Percentiles rank a stretch among this genome's conserved stretches.
Evolutionary conservation across 2,888 invertebrate species (phyloP).

Genomic region (Norana najaformis): DNA sequence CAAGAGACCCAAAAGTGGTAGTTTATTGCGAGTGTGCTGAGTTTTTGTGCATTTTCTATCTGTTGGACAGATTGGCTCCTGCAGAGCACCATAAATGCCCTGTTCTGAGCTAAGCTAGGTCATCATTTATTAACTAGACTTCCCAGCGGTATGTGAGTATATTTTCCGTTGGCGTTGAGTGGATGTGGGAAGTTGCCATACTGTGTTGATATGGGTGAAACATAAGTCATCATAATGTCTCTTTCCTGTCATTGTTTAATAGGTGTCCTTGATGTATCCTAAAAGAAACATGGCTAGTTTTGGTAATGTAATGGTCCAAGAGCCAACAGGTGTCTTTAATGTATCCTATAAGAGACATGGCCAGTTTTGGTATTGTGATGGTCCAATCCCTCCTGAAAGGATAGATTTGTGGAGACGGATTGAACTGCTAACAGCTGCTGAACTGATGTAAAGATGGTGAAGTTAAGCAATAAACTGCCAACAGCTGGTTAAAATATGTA

Average conservation of each 20-base stretch:
- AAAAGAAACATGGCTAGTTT: background rate
- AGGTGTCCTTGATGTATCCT: background rate
- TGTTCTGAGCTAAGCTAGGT: no score
- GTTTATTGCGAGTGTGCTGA: no score
- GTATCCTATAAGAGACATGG: background rate
- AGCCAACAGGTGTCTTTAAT: background rate
- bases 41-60: no score
- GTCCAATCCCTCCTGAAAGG: background rate
- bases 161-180: background rate
- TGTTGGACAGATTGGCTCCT: no score
- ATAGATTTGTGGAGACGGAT: background rate
- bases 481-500: background rate
- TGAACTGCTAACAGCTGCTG: background rate
- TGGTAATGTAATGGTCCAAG: background rate
- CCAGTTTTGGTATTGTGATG: background rate
- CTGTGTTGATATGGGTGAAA: background rate
- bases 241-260: background rate
- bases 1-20: no score
- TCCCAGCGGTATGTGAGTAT: background rate
- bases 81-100: no score
- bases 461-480: no score
- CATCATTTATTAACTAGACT: background rate
- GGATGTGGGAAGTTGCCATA: background rate
- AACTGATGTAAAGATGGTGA: no score
- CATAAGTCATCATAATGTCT: background rate